These are phyloP conservation scores for Agonopterix arenella DNA, from an alignment of 2,888 invertebrate genomes.

Conservation along the genomic window DNA sequence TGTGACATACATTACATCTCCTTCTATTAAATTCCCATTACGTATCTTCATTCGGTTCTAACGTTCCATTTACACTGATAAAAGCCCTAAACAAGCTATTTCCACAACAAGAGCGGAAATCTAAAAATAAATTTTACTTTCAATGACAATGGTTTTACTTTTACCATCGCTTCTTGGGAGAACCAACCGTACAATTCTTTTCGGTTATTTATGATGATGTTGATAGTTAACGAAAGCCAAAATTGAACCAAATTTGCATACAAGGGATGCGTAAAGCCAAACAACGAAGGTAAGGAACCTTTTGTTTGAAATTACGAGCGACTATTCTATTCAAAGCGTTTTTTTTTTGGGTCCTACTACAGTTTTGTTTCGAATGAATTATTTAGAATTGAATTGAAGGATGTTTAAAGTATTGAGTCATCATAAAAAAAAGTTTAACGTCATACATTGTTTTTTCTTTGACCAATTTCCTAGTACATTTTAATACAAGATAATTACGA, in stretches of 20 bases:
- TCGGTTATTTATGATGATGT: slow-evolving; percentile 39
- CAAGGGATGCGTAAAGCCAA: slow-evolving; percentile 39
- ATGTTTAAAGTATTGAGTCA: slow-evolving; percentile 13
- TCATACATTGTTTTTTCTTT: too few relatives aligned
- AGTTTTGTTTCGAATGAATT: slow-evolving; percentile 20
- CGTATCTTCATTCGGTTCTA: too few relatives aligned
- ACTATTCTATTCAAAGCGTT: slow-evolving; percentile 28
- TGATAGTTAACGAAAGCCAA: slow-evolving; percentile 41
- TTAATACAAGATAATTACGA: too few relatives aligned
- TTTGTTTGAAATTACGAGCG: slow-evolving; percentile 22
- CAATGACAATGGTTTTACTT: slow-evolving; percentile 20
- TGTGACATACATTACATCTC: too few relatives aligned
- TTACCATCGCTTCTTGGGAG: slow-evolving; percentile 22
- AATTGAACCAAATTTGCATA: slow-evolving; percentile 55
- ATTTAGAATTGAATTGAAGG: slow-evolving; percentile 33
- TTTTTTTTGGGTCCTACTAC: slow-evolving; percentile 24
- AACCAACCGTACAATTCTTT: slow-evolving; percentile 23
- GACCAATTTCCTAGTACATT: too few relatives aligned
- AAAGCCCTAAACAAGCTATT: background rate
- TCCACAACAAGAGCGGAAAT: background rate
- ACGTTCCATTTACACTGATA: background rate
- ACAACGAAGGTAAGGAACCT: slow-evolving; percentile 2
- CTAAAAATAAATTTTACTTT: slow-evolving; percentile 21
- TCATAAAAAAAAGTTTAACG: too few relatives aligned
- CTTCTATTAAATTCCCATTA: too few relatives aligned